Evolutionary conservation across 2,113 vertebrate species (phyloP), one percentile per base, ranked within the genome.

Genomic region (Laterallus jamaicensis): DNA sequence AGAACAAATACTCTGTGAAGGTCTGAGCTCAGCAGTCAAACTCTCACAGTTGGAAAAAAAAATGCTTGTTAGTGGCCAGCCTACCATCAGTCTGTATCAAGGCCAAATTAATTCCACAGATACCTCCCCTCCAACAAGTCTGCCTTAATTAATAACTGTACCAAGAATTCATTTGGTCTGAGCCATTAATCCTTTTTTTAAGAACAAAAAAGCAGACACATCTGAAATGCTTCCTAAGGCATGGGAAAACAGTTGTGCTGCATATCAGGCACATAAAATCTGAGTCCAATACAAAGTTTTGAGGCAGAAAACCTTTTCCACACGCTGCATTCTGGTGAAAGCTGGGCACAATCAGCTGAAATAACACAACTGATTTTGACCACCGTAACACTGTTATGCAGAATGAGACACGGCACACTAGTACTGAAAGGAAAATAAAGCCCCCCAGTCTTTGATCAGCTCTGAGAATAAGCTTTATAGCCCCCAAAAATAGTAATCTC

Each of bases 341-440:
- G 63, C 76, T 63, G 42, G 39, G 71, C 64, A 88, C 21, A 10
- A 39, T 64, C 28, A 35, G 76, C 62, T 84, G 54, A 90, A 94
- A 80, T 31, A 83, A 82, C 1, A 3, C 35, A 85, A 68, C 32
- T 73, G 73, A 81, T 88, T 82, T 60, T 78, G 76, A 93, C 32
- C 67, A 62, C 84, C 59, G 4, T 16, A 73, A 76, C 62, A 52
- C 75, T 60, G 54, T 47, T 67, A 88, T 52, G 56, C 31, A 80
- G 52, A 75, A 93, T 83, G 79, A 97, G 40, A 97, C 94, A 90
- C 67, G 71, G 85, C 60, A 90, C 50, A 18, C 82, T 67, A 71
- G 32, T 16, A 83, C 70, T 80, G 73, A 92, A 94, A 78, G 58
- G 60, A 95, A 96, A 96, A 96, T 8, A 90, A 92, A 86, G 40